phyloP scores from a whole-genome alignment of 2,113 vertebrate species.

The Elephantulus edwardii region DNA sequence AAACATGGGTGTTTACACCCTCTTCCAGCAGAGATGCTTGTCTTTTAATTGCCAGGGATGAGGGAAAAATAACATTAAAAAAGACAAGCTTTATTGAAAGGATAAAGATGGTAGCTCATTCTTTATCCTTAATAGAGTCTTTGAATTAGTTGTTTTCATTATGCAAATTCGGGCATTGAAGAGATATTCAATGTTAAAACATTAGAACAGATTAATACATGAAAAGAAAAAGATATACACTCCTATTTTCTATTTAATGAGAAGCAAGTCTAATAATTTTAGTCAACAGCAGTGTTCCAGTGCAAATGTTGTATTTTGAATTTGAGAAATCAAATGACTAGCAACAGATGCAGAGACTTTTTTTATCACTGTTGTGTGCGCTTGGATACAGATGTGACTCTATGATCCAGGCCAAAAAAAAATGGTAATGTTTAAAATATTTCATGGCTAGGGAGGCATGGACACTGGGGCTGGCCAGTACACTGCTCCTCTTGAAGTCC shows the following conservation, averaged over 20 bases:
- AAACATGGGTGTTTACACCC: not conserved
- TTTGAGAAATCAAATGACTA: constrained; percentile 7
- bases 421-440: not conserved
- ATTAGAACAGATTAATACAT: constrained; percentile 63
- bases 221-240: constrained; percentile 75
- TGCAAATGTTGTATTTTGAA: constrained; percentile 45
- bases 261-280: constrained; percentile 77
- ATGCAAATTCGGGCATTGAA: constrained; percentile 72
- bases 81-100: constrained; percentile 68
- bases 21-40: not conserved
- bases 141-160: constrained; percentile 58
- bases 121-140: constrained; percentile 68
- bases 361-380: not conserved
- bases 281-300: constrained; percentile 69
- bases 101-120: constrained; percentile 64
- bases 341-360: not conserved
- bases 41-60: constrained; percentile 38
- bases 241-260: constrained; percentile 80
- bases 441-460: not conserved
- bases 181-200: constrained; percentile 54
- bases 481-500: no score
- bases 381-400: not conserved
- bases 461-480: not conserved
- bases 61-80: constrained; percentile 72
- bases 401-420: not conserved